Percentiles rank a stretch among this genome's conserved stretches.
phyloP scores from a whole-genome alignment of 2,888 invertebrate genomes.

The Pseudococcus viburni region DNA sequence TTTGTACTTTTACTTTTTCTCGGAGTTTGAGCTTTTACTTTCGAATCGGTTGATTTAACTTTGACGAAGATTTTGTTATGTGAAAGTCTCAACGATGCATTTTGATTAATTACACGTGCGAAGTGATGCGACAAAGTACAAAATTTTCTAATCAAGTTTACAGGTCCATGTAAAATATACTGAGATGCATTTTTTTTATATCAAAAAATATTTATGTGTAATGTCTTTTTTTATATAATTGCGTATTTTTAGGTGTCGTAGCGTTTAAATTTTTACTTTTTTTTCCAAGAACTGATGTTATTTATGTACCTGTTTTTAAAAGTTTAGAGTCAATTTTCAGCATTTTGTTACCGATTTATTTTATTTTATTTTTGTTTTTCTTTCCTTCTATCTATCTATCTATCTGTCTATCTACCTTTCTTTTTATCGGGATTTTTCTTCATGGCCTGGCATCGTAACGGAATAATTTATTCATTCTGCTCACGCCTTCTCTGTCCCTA shows the following conservation, averaged over 20 bases:
- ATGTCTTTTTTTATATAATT: constrained; percentile 21
- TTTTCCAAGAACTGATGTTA: constrained; percentile 30
- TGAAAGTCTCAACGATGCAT: not conserved
- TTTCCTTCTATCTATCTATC: not conserved
- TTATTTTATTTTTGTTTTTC: constrained; percentile 38
- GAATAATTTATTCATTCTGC: not conserved
- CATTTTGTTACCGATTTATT: constrained; percentile 61
- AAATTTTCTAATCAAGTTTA: constrained; percentile 56
- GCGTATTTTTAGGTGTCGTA: constrained; percentile 18
- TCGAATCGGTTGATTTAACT: not conserved
- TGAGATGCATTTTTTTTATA: constrained; percentile 53
- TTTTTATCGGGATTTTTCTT: constrained; percentile 7
- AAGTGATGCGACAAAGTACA: constrained; percentile 58
- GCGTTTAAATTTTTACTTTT: constrained; percentile 25
- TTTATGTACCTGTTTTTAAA: constrained; percentile 50
- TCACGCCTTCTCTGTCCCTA: not conserved
- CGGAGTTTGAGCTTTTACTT: not conserved
- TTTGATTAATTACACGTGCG: constrained; percentile 19
- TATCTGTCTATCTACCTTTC: not conserved
- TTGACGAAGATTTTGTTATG: not conserved
- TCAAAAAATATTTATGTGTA: constrained; percentile 39
- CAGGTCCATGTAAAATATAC: constrained; percentile 49
- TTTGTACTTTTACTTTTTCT: constrained; percentile 42
- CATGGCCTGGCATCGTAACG: not conserved
- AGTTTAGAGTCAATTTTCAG: constrained; percentile 61